A percentile compares a stretch with the other conserved stretches of the same genome.
phyloP scores from a whole-genome alignment of 2,888 invertebrate genomes.

The Nymphalis c-album region DNA sequence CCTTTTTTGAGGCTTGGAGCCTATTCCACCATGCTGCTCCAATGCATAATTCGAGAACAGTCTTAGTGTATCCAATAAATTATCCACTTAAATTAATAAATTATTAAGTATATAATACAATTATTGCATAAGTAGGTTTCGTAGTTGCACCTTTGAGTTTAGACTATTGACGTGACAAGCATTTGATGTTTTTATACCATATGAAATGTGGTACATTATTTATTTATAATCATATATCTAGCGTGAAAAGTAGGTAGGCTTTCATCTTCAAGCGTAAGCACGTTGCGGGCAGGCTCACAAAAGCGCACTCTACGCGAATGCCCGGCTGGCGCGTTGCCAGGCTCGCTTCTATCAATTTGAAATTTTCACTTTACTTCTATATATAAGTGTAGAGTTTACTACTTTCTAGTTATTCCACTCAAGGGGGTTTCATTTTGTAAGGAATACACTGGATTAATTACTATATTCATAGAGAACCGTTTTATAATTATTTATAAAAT shows the following conservation, averaged over 20 bases:
- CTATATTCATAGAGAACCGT: background rate
- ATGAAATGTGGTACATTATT: background rate
- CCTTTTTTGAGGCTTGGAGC: no score
- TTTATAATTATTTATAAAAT: no score
- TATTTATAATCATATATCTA: conserved; percentile 28
- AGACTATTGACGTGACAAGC: background rate
- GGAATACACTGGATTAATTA: background rate
- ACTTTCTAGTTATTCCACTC: conserved; percentile 27
- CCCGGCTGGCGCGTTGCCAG: conserved; percentile 57
- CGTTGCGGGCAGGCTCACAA: conserved; percentile 50
- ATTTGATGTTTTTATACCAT: background rate
- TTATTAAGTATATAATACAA: no score
- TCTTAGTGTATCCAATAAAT: no score
- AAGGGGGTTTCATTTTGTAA: conserved; percentile 23
- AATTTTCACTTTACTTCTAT: conserved; percentile 43
- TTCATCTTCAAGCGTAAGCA: conserved; percentile 51
- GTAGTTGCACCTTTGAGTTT: no score
- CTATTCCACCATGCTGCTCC: no score
- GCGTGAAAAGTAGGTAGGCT: conserved; percentile 38
- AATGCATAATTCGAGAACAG: no score
- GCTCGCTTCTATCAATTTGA: conserved; percentile 54
- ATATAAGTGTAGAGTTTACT: conserved; percentile 32
- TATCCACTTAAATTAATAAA: no score
- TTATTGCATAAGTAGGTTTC: no score
- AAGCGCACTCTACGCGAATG: conserved; percentile 55